Evolutionary conservation across 23 tunicate genomes (phyloP).

Genomic region (Clavelina lepadiformis): DNA sequence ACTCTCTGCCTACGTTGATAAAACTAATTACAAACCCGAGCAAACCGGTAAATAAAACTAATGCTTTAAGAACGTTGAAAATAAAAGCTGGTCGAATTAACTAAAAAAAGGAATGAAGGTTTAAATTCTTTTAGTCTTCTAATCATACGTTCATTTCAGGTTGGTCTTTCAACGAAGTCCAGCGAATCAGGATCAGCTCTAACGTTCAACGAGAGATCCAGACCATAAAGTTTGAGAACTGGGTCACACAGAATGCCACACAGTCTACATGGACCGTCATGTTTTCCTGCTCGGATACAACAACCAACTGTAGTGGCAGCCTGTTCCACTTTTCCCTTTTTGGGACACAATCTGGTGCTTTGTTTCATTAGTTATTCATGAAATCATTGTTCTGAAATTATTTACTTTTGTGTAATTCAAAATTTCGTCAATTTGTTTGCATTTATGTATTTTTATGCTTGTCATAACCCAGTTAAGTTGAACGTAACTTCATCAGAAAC

Average conservation of each 20-base stretch:
- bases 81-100: background rate
- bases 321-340: constrained; percentile 9
- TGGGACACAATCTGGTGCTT: constrained; percentile 18
- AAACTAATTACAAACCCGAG: constrained; percentile 24
- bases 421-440: too few species aligned
- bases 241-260: constrained; percentile 14
- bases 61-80: background rate
- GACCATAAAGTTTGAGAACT: constrained; percentile 12
- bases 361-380: background rate
- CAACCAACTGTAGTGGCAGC: constrained; percentile 6
- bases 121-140: background rate
- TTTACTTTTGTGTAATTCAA: too few species aligned
- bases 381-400: too few species aligned
- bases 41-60: constrained; percentile 29
- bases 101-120: background rate
- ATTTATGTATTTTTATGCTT: too few species aligned
- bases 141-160: constrained; percentile 3
- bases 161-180: constrained; percentile 14
- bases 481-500: too few species aligned
- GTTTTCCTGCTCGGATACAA: background rate
- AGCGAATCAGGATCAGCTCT: constrained; percentile 7
- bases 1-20: constrained; percentile 14
- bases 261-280: constrained; percentile 4
- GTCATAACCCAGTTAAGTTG: too few species aligned
- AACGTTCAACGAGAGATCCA: constrained; percentile 20